Evolutionary conservation across 92 coral and sea anemone species (phyloP).

Genomic region (Diadumene lineata): DNA sequence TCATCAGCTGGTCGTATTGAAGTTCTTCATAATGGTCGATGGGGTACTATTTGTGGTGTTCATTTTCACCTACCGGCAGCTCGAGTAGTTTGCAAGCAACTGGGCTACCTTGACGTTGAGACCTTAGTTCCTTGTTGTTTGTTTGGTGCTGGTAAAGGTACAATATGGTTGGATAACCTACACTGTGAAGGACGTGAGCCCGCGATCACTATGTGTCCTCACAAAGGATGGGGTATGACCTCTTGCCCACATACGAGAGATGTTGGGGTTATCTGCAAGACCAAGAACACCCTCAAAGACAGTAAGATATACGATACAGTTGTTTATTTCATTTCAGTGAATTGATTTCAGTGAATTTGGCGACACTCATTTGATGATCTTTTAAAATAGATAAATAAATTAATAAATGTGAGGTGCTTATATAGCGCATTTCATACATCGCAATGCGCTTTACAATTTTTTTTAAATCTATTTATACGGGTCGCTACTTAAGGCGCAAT

Average conservation of each 20-base stretch:
- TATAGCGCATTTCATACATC: too few species aligned
- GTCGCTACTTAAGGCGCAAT: too few species aligned
- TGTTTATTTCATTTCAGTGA: too few species aligned
- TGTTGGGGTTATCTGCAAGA: slow-evolving; percentile 50
- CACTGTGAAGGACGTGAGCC: slow-evolving; percentile 56
- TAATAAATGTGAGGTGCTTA: too few species aligned
- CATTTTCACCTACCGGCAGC: slow-evolving; percentile 46
- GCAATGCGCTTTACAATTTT: too few species aligned
- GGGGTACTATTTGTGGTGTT: slow-evolving; percentile 65
- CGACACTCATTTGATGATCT: too few species aligned
- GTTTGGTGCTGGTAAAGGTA: slow-evolving; percentile 50
- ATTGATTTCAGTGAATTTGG: too few species aligned
- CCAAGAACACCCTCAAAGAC: slow-evolving; percentile 34
- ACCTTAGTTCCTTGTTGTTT: slow-evolving; percentile 52
- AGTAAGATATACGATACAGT: slow-evolving; percentile 9
- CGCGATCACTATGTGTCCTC: slow-evolving; percentile 52
- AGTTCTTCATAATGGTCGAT: slow-evolving; percentile 37
- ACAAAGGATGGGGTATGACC: slow-evolving; percentile 60
- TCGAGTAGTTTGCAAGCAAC: slow-evolving; percentile 51
- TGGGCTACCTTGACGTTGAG: slow-evolving; percentile 51
- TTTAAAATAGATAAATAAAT: too few species aligned
- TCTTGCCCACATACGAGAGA: slow-evolving; percentile 42
- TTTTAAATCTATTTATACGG: too few species aligned
- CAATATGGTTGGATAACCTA: slow-evolving; percentile 56
- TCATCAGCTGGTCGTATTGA: slow-evolving; percentile 57